These are phyloP conservation scores for Muschampia staudingeri DNA, from an alignment of 2,888 invertebrate species.

Conservation along the genomic window DNA sequence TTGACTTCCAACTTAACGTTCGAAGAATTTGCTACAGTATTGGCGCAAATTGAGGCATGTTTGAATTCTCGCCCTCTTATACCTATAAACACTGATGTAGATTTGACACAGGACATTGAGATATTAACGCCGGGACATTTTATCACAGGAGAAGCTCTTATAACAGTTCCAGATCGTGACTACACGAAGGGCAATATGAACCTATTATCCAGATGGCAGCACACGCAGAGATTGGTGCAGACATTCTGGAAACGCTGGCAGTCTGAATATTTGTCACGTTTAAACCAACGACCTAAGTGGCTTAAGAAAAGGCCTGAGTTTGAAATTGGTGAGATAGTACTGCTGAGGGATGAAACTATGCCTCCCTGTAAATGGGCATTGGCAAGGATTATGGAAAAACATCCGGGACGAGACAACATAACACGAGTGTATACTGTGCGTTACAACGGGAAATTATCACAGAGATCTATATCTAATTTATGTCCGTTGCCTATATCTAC, in stretches of 20 bases:
- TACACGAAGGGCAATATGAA: conserved; percentile 40
- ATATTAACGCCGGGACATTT: conserved; percentile 50
- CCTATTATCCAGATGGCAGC: conserved; percentile 58
- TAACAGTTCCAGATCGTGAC: conserved; percentile 42
- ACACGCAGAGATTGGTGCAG: conserved; percentile 56
- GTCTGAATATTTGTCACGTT: conserved; percentile 60
- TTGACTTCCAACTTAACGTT: conserved; percentile 45
- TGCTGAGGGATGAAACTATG: conserved; percentile 58
- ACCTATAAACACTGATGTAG: conserved; percentile 18
- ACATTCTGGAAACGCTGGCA: conserved; percentile 66
- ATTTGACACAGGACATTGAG: conserved; percentile 27
- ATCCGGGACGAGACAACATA: conserved; percentile 56
- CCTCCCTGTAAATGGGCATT: conserved; percentile 65
- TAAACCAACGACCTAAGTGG: conserved; percentile 62
- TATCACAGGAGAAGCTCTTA: conserved; percentile 40
- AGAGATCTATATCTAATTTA: conserved; percentile 32
- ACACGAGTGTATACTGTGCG: conserved; percentile 65
- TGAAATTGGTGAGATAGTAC: conserved; percentile 62
- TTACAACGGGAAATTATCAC: conserved; percentile 32
- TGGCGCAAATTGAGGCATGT: conserved; percentile 43
- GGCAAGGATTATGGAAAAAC: conserved; percentile 57
- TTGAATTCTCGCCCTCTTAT: conserved; percentile 45
- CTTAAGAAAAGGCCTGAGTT: conserved; percentile 44
- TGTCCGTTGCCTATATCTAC: conserved; percentile 23
- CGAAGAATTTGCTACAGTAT: conserved; percentile 48